Evolutionary conservation across 2,888 invertebrate genomes (phyloP), one percentile per base, ranked within the genome.

Genomic region (Carabus problematicus): DNA sequence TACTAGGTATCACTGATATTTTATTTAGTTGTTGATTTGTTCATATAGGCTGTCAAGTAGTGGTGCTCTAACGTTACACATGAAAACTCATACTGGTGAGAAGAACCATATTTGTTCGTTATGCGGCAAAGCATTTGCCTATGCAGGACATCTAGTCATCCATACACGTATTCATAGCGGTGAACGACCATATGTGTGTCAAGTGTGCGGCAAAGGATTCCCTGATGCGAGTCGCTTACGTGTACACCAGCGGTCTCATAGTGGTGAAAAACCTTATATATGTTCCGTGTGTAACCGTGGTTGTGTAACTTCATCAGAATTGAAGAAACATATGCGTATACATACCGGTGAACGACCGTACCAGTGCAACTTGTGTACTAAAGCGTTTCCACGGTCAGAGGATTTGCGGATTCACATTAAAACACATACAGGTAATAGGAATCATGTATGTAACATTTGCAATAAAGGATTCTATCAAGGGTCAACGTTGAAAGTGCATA

Each of bases 341-440:
- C 84, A 84, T 71, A 83, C 84, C 1, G 84, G 83, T 7, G 84
- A 84, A 74, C 80, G 80, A 70, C 83, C 83, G 0, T 84, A 83
- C 72, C 75, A 75, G 58, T 84, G 84, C 70, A 74, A 71, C 16
- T 63, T 80, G 61, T 81, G 82, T 71, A 76, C 79, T 0, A 81
- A 79, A 73, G 78, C 79, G 1, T 82, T 81, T 72, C 79, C 79
- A 0, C 74, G 81, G 42, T 79, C 79, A 54, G 81, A 81, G 72
- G 81, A 64, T 40, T 49, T 61, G 8, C 52, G 54, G 1, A 58
- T 42, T 12, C 42, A 64, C 40, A 59, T 59, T 41, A 59, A 59
- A 42, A 59, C 59, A 8, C 59, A 59, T 12, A 59, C 59, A 14
- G 54, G 60, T 42, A 47, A 69, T 43, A 69, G 71, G 45, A 71